Evolutionary conservation across 2,888 invertebrate species (phyloP), one percentile per base, ranked within the genome.

Genomic region (Conomelus anceps): DNA sequence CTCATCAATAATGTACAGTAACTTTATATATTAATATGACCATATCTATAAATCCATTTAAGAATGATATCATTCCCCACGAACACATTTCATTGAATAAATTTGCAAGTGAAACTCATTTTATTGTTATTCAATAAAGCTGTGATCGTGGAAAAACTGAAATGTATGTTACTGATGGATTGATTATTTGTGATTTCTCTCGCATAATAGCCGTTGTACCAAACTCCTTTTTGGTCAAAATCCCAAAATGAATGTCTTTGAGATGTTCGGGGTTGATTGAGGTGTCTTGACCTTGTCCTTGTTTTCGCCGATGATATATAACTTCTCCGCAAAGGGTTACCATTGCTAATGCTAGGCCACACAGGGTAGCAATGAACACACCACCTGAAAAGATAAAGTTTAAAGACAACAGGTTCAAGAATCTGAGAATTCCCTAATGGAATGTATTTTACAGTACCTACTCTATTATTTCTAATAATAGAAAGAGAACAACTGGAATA

Each of bases 341-440:
- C 96, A 98, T 97, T 0, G 98, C 98, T 88, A 98, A 92, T 0
- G 96, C 96, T 3, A 98, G 93, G 0, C 98, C 98, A 92, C 97
- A 97, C 0, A 98, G 93, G 0, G 98, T 98, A 0, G 98, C 98
- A 91, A 98, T 98, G 92, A 98, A 98, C 0, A 98, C 98, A 0
- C 98, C 98, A 88, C 97, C 97, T 97, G 93, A 13, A 92, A 93
- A 85, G 22, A 22, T 85, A 85, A 85, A 20, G 11, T 22, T 85
- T 22, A 1, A 85, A 23, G 22, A n/a, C 3, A 22, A 22, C n/a
- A 84, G 6, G n/a, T 84, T 84, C 7, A 22, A 84, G 20, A 22
- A 9, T 84, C 4, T 7, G 84, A 84, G 84, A 7, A 7, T 17
- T 84, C 22, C 4, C 3, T 7, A 7, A 9, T 6, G 84, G 3